Conservation (phyloP, 2,888 invertebrate genomes). For the Diogma glabrata region DNA sequence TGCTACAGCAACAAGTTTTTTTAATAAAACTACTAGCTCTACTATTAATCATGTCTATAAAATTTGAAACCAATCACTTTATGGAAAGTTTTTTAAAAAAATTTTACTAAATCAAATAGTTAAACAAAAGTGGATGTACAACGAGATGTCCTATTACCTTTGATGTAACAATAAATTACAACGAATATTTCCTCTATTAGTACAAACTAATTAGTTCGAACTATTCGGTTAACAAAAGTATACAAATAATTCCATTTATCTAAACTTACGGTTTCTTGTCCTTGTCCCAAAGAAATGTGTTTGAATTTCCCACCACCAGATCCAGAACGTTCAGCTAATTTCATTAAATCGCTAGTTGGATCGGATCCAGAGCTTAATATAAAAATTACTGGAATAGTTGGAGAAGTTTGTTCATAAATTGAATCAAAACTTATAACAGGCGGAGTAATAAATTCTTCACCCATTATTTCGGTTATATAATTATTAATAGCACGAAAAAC, state of each 20-base stretch:
- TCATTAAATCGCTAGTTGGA: constrained; percentile 77
- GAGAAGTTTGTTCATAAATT: constrained; percentile 75
- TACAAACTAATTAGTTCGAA: background rate
- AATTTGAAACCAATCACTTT: no score
- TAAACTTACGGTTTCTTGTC: constrained; percentile 66
- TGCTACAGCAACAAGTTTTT: no score
- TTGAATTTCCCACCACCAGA: constrained; percentile 69
- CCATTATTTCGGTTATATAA: constrained; percentile 72
- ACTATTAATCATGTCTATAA: no score
- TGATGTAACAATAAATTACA: no score
- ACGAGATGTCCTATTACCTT: no score
- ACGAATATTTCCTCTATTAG: no score
- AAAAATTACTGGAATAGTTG: constrained; percentile 79
- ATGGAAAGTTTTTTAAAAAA: no score
- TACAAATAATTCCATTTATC: background rate
- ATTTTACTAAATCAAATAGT: no score
- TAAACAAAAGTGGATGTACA: no score
- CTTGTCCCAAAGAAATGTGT: constrained; percentile 85
- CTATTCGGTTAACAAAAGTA: background rate
- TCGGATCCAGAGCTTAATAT: constrained; percentile 91
- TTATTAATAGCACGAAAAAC: constrained; percentile 76
- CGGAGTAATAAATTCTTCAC: constrained; percentile 79
- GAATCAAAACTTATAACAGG: constrained; percentile 69
- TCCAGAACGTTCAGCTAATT: constrained; percentile 57
- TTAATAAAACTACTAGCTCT: no score